Conservation (phyloP, 2,888 invertebrate genomes). For the Hydroisotoma schaefferi region DNA sequence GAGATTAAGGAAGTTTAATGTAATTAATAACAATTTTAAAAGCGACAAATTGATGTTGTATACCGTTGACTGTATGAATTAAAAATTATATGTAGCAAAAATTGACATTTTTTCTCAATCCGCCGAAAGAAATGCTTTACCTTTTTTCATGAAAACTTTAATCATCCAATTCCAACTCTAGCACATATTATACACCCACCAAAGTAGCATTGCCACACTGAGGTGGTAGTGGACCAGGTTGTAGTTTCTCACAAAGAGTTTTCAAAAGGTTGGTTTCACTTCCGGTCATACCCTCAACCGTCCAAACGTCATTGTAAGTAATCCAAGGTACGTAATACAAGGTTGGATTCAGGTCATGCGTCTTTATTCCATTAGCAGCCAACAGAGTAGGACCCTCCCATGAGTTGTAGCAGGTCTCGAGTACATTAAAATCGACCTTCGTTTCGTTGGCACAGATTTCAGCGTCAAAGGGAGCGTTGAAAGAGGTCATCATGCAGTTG, state of each 20-base stretch:
- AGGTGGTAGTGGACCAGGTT: constrained; percentile 12
- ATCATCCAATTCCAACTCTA: no score
- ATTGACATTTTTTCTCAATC: no score
- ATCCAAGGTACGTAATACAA: constrained; percentile 50
- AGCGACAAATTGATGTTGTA: no score
- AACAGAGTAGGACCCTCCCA: constrained; percentile 46
- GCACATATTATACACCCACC: background rate
- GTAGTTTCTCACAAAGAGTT: constrained; percentile 39
- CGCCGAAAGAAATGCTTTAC: no score
- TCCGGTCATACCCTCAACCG: constrained; percentile 27
- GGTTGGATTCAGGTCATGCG: constrained; percentile 47
- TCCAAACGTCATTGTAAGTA: constrained; percentile 45
- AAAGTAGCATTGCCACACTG: constrained; percentile 6
- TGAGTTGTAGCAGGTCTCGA: constrained; percentile 45
- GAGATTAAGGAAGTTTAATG: no score
- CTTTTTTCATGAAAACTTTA: no score
- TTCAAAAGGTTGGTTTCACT: constrained; percentile 36
- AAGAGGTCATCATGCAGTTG: constrained; percentile 48
- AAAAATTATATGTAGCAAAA: no score
- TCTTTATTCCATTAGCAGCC: constrained; percentile 41
- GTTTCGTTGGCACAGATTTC: constrained; percentile 45
- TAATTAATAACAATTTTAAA: no score
- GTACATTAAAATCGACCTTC: constrained; percentile 41
- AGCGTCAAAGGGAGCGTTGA: constrained; percentile 43
- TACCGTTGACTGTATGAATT: no score